These are phyloP conservation scores for Timandra comae DNA, from an alignment of 2,888 invertebrate genomes.

Conservation along the genomic window DNA sequence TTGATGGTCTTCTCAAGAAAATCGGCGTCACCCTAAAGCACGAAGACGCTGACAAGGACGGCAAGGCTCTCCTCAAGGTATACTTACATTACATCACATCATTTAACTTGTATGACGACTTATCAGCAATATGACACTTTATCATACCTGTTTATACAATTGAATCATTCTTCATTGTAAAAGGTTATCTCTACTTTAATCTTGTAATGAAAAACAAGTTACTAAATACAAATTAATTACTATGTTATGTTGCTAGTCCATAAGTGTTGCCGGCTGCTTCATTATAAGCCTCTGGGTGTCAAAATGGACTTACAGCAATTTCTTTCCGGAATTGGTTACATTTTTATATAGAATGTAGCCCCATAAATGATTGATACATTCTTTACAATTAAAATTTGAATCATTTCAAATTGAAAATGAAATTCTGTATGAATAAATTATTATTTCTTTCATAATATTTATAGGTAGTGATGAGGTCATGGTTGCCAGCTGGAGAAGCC, in stretches of 20 bases:
- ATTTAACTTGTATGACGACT: no score
- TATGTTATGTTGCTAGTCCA: no score
- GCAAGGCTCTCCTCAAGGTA: slow-evolving; percentile 95
- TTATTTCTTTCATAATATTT: slow-evolving; percentile 38
- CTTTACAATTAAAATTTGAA: neutral
- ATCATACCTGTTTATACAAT: no score
- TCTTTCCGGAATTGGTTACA: slow-evolving; percentile 68
- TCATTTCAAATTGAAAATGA: no score
- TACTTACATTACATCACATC: no score
- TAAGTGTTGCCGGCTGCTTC: slow-evolving; percentile 69
- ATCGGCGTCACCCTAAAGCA: slow-evolving; percentile 93
- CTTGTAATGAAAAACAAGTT: no score
- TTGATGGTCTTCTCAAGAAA: slow-evolving; percentile 90
- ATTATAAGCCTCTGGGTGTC: slow-evolving; percentile 66
- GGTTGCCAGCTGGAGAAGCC: slow-evolving; percentile 99
- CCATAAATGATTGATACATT: slow-evolving; percentile 61
- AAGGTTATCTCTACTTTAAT: no score
- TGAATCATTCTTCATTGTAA: no score
- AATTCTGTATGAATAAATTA: no score
- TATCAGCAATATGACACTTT: no score
- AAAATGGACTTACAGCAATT: slow-evolving; percentile 63
- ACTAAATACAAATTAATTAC: no score
- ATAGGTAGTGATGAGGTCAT: slow-evolving; percentile 96
- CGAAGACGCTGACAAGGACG: slow-evolving; percentile 97
- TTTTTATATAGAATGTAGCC: slow-evolving; percentile 40